A percentile compares a stretch with the other conserved stretches of the same genome.
Evolutionary conservation across 1,140 invertebrate species (phyloP).

Genomic region (Microplitis demolitor): DNA sequence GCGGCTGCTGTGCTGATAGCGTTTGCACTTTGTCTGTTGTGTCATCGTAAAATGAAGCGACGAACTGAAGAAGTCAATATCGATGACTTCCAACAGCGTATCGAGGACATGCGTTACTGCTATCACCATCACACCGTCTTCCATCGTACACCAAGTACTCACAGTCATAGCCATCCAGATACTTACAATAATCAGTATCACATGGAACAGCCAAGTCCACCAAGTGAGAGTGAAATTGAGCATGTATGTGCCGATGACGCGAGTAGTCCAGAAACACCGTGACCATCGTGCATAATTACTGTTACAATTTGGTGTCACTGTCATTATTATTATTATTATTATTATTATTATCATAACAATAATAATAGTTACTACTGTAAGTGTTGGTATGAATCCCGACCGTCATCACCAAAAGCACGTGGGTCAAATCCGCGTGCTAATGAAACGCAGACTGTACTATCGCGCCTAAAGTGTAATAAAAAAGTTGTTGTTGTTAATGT

Average conservation of each 20-base stretch:
- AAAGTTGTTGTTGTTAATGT: constrained; percentile 21
- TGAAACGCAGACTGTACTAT: neutral
- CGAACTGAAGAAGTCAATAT: constrained; percentile 45
- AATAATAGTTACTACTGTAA: neutral
- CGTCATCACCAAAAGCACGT: neutral
- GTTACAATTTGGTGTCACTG: neutral
- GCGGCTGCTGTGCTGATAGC: constrained; percentile 46
- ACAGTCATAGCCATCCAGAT: constrained; percentile 38
- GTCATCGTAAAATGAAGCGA: constrained; percentile 49
- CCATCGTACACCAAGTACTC: constrained; percentile 35
- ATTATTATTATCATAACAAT: too few species aligned
- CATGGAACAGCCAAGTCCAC: constrained; percentile 45
- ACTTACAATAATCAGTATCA: constrained; percentile 46
- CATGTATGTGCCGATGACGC: constrained; percentile 38
- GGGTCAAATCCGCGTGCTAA: neutral
- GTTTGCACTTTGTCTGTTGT: constrained; percentile 50
- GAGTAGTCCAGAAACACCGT: constrained; percentile 52
- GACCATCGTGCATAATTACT: constrained; percentile 28
- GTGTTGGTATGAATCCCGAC: neutral
- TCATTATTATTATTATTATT: neutral
- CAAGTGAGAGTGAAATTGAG: constrained; percentile 51
- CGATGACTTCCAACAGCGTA: constrained; percentile 48
- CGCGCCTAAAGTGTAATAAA: constrained; percentile 19
- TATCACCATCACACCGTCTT: constrained; percentile 54
- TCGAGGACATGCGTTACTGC: constrained; percentile 50